Evolutionary conservation across 2,797 vertebrate species (phyloP), one percentile per base, ranked within the genome.

Genomic region (Erethizon dorsatum): DNA sequence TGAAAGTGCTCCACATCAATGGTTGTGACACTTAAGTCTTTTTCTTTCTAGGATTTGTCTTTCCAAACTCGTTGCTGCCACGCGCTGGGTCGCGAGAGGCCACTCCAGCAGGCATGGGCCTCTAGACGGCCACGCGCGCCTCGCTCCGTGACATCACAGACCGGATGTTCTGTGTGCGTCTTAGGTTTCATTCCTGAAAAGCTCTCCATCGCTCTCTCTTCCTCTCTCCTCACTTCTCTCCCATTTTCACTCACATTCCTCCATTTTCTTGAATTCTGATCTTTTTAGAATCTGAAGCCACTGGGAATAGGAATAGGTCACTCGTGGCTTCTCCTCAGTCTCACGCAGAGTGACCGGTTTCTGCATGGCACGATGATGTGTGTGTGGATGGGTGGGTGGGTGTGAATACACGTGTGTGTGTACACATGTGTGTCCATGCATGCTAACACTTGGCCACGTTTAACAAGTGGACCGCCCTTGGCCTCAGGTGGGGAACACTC

Each of bases 341-440:
- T 89, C 65, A 22, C 6, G 31, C 47, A 14, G 5, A 77, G 31
- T 71, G 63, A 67, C 63, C 5, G 50, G 12, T 31, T 90, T 73
- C 45, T 33, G 52, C 59, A 15, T 2, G 8, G 20, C 31, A n/a
- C 2, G 5, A 17, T 37, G 41, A 20, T 45, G n/a, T n/a, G 78
- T 56, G 28, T 75, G 47, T 61, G 87, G 24, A 37, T n/a, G 57
- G 41, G 86, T 45, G 52, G 13, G 26, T 47, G 47, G 4, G 12
- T 11, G 24, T 67, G 31, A 1, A 0, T 17, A 24, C 2, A 1
- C 26, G 20, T 24, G 12, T 28, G 59, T 28, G 18, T 47, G 28
- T 26, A 18, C 14, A 2, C 2, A 4, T 9, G 28, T 80, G 41
- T 0, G 0, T 9, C 28, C 13, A 7, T 0, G 0, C 31, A 57